Base-by-base conservation (phyloP, 2,113 vertebrate genomes). In the Strix aluco region DNA sequence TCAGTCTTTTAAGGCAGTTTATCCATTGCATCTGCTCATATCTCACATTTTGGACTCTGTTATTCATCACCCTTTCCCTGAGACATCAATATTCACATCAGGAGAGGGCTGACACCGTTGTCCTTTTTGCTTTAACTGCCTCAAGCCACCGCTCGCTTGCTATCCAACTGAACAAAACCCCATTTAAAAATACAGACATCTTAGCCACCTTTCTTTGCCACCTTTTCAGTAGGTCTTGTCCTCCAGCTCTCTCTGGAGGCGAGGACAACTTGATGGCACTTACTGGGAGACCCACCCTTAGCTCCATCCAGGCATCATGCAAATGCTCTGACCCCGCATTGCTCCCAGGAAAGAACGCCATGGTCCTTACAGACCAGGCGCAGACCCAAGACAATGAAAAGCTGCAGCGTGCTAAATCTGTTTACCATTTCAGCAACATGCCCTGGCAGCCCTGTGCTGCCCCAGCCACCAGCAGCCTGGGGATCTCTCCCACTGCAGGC, bases 301-400 rank as follows among this genome's bases (percentile, higher is more conserved):
- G 10, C 58, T 90, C 26, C 65, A 65, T 22, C 27, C 49, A 61
- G 61, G 52, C 36, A 59, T 25, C 23, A 25, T 0, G 0, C 1
- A 3, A 92, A 32, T 2, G 12, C 23, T 78, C 54, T 18, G n/a
- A 73, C 10, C 32, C 63, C 1, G 0, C 1, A 0, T 20, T 0
- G 0, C 38, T 71, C 66, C 78, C 59, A 21, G 59, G 67, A 62
- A 86, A 47, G 42, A 81, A 21, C 2, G 0, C 9, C 36, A 13
- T 0, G 0, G 36, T 38, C 49, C 62, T 72, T 65, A 46, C 6
- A 44, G 22, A 44, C 13, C 9, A 0, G 61, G 66, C 2, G 0
- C 47, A 69, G 42, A 36, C 22, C 47, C 88, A 78, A 54, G 42
- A 19, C 5, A 4, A 51, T 1, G 52, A 86, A 88, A 94, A 38